Percentiles rank a stretch among this genome's conserved stretches.
These are phyloP conservation scores for Muraenolepis orangiensis DNA, from an alignment of 2,797 vertebrate genomes.

Conservation along the genomic window DNA sequence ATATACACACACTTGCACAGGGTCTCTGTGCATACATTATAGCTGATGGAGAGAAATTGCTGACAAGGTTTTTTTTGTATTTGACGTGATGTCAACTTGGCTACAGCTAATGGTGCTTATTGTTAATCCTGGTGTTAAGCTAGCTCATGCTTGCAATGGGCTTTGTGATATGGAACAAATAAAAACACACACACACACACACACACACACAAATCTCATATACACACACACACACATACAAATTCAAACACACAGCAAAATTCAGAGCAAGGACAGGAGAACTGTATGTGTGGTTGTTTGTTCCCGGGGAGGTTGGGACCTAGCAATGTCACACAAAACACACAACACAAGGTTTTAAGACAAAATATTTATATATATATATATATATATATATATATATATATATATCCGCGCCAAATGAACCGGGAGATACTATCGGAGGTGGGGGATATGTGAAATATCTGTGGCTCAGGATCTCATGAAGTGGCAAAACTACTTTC, in stretches of 20 bases:
- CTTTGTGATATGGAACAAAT: not conserved
- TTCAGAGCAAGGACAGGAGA: not conserved
- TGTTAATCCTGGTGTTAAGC: not conserved
- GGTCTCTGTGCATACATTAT: not conserved
- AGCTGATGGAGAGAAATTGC: not conserved
- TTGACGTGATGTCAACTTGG: not conserved
- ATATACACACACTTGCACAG: not conserved
- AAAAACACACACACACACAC: too few species aligned
- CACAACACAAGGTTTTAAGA: not conserved
- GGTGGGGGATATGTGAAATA: too few species aligned
- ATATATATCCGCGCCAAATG: too few species aligned
- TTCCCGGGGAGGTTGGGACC: conserved; percentile 1
- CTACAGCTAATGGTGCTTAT: not conserved
- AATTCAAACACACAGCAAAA: not conserved
- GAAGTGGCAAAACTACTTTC: not conserved
- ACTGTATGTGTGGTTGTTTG: not conserved
- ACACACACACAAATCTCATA: too few species aligned
- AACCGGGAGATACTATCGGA: too few species aligned
- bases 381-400: too few species aligned
- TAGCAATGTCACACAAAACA: not conserved
- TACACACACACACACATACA: too few species aligned
- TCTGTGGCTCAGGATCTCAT: not conserved
- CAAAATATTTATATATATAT: not conserved
- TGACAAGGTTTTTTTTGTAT: not conserved
- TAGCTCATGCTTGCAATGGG: not conserved